Percentiles rank a stretch among this genome's conserved stretches.
phyloP scores from a whole-genome alignment of 2,888 invertebrate genomes.

The Tryphoninae sp. region DNA sequence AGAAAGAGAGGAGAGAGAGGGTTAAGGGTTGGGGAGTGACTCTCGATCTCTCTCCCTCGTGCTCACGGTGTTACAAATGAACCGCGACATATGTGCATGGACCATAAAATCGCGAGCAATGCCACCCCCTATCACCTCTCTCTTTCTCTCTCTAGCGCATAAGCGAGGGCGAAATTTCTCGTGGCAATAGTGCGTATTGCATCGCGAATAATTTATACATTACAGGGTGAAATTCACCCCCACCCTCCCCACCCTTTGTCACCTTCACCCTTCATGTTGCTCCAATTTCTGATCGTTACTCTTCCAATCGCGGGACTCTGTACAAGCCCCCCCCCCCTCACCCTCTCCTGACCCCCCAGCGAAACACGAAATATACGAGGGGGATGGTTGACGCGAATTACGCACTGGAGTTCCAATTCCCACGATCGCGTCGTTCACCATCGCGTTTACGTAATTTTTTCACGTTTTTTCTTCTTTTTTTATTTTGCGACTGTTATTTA shows the following conservation, averaged over 20 bases:
- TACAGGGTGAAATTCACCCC: constrained; percentile 4
- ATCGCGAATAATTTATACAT: constrained; percentile 65
- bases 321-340: too few species aligned
- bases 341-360: not conserved
- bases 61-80: constrained; percentile 67
- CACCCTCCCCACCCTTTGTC: not conserved
- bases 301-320: constrained; percentile 42
- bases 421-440: not conserved
- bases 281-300: constrained; percentile 50
- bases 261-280: constrained; percentile 4
- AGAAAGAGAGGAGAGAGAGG: not conserved
- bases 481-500: not conserved
- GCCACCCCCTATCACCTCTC: not conserved
- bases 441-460: not conserved
- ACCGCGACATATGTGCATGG: constrained; percentile 67
- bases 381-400: not conserved
- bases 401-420: not conserved
- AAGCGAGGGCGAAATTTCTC: constrained; percentile 24
- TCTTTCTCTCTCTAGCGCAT: too few species aligned
- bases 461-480: not conserved
- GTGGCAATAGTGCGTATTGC: constrained; percentile 48
- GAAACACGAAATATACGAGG: not conserved
- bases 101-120: constrained; percentile 60
- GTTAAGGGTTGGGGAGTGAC: not conserved
- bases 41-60: constrained; percentile 6